Percentiles rank a stretch among this genome's conserved stretches.
Evolutionary conservation across 2,113 vertebrate genomes (phyloP).

Genomic region (Eubucco bourcierii): DNA sequence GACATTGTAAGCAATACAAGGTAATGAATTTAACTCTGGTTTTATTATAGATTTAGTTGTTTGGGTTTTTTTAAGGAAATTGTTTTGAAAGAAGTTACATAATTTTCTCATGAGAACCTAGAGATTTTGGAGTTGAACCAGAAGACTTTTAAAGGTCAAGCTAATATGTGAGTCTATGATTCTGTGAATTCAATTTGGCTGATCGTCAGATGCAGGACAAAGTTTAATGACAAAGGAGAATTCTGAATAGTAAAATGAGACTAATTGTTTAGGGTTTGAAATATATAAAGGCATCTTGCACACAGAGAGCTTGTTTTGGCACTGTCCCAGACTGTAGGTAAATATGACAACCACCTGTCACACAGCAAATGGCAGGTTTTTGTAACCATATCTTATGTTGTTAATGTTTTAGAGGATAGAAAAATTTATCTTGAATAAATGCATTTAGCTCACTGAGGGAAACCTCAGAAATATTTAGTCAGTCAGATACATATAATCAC

Average conservation of each 20-base stretch:
- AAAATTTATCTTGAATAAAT: background rate
- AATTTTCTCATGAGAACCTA: background rate
- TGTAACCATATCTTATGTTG: background rate
- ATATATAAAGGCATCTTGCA: background rate
- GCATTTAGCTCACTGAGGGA: background rate
- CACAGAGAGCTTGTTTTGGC: background rate
- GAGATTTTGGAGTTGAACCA: background rate
- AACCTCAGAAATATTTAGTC: background rate
- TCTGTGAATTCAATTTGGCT: background rate
- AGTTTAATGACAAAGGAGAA: background rate
- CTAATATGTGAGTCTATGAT: background rate
- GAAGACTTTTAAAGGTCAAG: background rate
- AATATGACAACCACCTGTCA: background rate
- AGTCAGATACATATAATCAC: background rate
- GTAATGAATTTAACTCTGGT: background rate
- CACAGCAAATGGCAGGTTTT: fast-evolving
- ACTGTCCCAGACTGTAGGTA: background rate
- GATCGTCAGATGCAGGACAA: background rate
- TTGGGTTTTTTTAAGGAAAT: background rate
- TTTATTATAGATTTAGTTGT: background rate
- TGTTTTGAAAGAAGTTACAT: background rate
- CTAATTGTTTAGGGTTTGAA: background rate
- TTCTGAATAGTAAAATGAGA: background rate
- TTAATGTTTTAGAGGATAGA: background rate
- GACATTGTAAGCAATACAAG: background rate